Conservation (phyloP, 2,797 vertebrate genomes). For the Smutsia temminckii region DNA sequence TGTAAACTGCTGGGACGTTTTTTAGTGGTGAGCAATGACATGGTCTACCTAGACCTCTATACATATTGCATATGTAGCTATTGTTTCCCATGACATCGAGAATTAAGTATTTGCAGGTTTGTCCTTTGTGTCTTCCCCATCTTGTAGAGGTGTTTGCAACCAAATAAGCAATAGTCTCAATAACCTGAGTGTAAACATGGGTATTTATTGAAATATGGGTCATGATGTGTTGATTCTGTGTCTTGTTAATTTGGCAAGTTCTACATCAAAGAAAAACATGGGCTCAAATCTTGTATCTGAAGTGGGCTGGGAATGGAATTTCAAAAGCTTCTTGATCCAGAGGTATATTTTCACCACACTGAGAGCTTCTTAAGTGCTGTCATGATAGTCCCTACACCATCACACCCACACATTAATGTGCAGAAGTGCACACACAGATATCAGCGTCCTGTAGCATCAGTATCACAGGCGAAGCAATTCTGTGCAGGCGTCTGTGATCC, state of each 20-base stretch:
- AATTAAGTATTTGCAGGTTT: background rate
- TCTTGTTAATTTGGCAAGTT: background rate
- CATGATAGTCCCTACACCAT: fast-evolving
- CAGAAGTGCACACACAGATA: fast-evolving
- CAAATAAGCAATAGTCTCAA: background rate
- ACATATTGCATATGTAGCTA: background rate
- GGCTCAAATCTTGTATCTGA: background rate
- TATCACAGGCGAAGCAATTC: background rate
- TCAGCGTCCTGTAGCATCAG: fast-evolving
- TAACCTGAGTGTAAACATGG: background rate
- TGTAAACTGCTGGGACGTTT: background rate
- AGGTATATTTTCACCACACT: background rate
- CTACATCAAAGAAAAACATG: background rate
- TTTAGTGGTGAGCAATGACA: background rate
- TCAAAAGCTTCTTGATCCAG: background rate
- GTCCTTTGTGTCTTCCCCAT: background rate
- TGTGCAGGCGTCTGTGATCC: background rate
- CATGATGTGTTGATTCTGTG: background rate
- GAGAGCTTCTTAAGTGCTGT: fast-evolving
- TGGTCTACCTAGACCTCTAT: background rate
- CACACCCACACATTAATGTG: fast-evolving
- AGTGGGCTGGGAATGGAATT: background rate
- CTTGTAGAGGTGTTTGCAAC: background rate
- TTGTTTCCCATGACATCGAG: background rate
- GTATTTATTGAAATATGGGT: background rate